Percentiles rank a stretch among this genome's conserved stretches.
Evolutionary conservation across 2,888 invertebrate genomes (phyloP).

Genomic region (Cyclophora punctaria): DNA sequence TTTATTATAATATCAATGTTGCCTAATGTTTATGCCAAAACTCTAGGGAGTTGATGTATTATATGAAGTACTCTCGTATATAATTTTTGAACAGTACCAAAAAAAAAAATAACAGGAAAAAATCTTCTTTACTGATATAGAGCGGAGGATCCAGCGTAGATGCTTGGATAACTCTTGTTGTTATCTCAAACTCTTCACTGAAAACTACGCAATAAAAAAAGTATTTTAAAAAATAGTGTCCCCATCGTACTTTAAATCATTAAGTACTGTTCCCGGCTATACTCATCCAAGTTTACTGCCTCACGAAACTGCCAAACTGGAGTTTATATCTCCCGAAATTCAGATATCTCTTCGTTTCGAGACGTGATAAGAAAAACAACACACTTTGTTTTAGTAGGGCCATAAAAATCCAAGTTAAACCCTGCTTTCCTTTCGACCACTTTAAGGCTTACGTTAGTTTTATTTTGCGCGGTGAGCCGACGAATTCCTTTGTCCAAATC

Average conservation of each 20-base stretch:
- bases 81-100: no score
- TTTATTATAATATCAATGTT: not conserved
- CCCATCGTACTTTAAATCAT: no score
- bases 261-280: not conserved
- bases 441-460: constrained; percentile 19
- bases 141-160: no score
- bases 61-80: no score
- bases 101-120: no score
- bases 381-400: constrained; percentile 5
- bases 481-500: constrained; percentile 15
- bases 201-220: no score
- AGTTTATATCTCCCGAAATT: constrained; percentile 8
- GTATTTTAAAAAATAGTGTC: no score
- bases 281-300: constrained; percentile 3
- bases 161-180: no score
- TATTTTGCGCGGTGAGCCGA: constrained; percentile 10
- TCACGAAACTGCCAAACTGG: constrained; percentile 5
- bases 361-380: constrained; percentile 15
- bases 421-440: constrained; percentile 7
- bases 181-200: no score
- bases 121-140: no score
- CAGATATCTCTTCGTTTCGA: constrained; percentile 7
- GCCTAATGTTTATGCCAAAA: no score
- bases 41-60: no score
- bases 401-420: constrained; percentile 10